Conservation (phyloP, 2,888 invertebrate species). For the Caenorhabditis macrosperma region DNA sequence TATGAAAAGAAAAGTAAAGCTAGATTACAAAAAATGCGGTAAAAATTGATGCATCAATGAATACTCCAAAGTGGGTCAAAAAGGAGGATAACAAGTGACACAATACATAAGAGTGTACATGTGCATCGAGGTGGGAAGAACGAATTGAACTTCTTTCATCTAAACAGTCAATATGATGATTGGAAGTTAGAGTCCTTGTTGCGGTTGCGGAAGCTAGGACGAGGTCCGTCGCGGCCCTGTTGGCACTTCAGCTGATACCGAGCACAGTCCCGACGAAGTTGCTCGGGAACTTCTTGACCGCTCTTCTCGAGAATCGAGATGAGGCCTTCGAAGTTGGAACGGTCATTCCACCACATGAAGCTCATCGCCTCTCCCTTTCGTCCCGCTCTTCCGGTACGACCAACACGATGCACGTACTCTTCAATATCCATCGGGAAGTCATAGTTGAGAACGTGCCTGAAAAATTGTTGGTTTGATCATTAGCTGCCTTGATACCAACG, state of each 20-base stretch:
- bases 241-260: constrained; percentile 31
- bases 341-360: constrained; percentile 87
- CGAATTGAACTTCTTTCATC: too few species aligned
- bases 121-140: too few species aligned
- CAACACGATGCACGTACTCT: constrained; percentile 96
- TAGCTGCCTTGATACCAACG: constrained; percentile 71
- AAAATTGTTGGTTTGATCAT: constrained; percentile 6
- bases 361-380: constrained; percentile 89
- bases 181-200: constrained; percentile 43
- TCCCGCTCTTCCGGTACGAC: constrained; percentile 94
- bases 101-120: too few species aligned
- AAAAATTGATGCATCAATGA: too few species aligned
- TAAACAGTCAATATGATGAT: constrained; percentile 18
- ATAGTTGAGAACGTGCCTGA: constrained; percentile 90
- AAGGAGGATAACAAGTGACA: too few species aligned
- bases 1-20: too few species aligned
- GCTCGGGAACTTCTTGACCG: constrained; percentile 82
- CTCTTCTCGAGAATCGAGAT: constrained; percentile 92
- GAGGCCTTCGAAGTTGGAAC: constrained; percentile 88
- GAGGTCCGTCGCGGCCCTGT: constrained; percentile 42
- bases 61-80: too few species aligned
- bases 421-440: constrained; percentile 95
- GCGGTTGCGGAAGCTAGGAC: constrained; percentile 24
- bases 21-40: too few species aligned
- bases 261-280: constrained; percentile 17